Evolutionary conservation across 1,140 invertebrate genomes (phyloP).

Genomic region (Plutomurus gul): DNA sequence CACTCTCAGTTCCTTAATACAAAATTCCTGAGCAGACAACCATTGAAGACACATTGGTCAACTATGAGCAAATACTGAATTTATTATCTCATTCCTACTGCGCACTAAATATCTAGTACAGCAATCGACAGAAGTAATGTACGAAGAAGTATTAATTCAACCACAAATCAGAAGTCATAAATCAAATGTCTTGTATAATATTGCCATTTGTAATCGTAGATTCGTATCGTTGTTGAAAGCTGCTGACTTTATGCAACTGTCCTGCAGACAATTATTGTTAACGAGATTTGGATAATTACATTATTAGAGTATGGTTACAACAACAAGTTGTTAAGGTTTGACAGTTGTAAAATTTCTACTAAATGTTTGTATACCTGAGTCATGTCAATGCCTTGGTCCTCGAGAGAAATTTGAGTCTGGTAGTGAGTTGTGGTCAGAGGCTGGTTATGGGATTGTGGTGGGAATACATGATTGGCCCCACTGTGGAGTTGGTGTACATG

Average conservation of each 20-base stretch:
- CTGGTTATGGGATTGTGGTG: neutral
- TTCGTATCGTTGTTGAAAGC: no score
- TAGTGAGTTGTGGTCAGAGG: constrained; percentile 40
- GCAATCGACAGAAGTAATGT: neutral
- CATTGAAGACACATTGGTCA: constrained; percentile 14
- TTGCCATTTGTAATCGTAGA: no score
- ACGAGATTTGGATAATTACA: no score
- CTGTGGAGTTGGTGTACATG: constrained; percentile 53
- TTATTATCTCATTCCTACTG: neutral
- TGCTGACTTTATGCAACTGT: no score
- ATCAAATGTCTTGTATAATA: no score
- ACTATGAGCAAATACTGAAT: neutral
- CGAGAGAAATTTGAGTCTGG: constrained; percentile 56
- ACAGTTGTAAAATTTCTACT: neutral
- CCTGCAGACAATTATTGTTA: no score
- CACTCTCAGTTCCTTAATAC: constrained; percentile 23
- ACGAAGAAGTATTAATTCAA: no score
- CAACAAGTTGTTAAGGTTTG: neutral
- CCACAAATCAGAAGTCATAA: no score
- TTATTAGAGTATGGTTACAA: no score
- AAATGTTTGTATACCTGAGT: constrained; percentile 57
- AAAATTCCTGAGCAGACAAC: constrained; percentile 12
- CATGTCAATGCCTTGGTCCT: constrained; percentile 72
- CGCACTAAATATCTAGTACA: no score
- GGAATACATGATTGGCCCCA: constrained; percentile 15